Evolutionary conservation across 2,888 invertebrate genomes (phyloP), one percentile per base, ranked within the genome.

Genomic region (Cephus nigrinus): DNA sequence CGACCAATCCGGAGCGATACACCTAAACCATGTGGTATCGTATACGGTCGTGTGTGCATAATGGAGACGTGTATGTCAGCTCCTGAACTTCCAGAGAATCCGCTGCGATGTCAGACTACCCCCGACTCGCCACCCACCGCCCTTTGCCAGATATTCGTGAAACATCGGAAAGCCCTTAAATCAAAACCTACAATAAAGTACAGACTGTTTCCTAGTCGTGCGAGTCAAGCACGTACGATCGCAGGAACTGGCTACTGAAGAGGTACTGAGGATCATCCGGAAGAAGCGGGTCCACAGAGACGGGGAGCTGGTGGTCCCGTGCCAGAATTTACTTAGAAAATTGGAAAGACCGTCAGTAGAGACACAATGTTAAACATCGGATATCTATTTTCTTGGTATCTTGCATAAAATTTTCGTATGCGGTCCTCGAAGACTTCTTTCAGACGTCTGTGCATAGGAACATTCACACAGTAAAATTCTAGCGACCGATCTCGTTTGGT

Each of bases 391-490:
- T 69, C 69, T 30, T 32, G 69, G 31, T 72, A 75, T 76, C 75
- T 78, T 77, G 80, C 80, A 79, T 81, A 81, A 81, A 81, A 81
- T 79, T 79, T 77, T 81, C 80, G 80, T 80, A 79, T 77, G 74
- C 75, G 34, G 68, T 69, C 32, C 76, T 71, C 79, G 68, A 74
- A 72, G 35, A 33, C 36, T 15, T 33, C 77, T 75, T 69, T 40
- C 15, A 15, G 40, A 40, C 5, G 15, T 15, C 40, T 15, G 15
- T 36, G 1, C 15, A 4, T 15, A 1, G 40, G 5, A 5, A 15
- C 40, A 5, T 5, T 1, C 40, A 0, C 15, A 40, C 5, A 15
- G 5, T 5, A 1, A 15, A 40, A 15, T 40, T 40, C 15, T 15
- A 40, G 4, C 40, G 32, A 32, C 32, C 15, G 30, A 69, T 11